phyloP scores from a whole-genome alignment of 2,113 vertebrate species.

The Electrona antarctica region DNA sequence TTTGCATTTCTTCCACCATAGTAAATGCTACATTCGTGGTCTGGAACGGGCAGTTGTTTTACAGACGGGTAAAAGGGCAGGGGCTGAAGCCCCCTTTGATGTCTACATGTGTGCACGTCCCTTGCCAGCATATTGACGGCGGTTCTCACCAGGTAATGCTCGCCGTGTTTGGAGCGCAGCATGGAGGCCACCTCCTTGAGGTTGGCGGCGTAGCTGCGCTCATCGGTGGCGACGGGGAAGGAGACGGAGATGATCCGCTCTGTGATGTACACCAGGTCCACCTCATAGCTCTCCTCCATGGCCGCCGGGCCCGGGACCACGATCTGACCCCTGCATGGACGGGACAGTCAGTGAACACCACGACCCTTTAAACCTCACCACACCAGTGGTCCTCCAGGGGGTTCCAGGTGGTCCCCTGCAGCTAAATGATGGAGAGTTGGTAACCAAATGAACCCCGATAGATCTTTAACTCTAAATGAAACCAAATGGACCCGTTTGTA shows the following conservation, averaged over 20 bases:
- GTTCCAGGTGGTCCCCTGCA: too few relatives aligned
- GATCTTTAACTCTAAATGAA: too few relatives aligned
- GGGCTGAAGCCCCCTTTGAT: background rate
- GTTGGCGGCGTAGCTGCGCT: constrained; percentile 87
- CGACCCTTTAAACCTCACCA: too few relatives aligned
- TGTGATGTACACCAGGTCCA: constrained; percentile 91
- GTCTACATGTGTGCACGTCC: too few relatives aligned
- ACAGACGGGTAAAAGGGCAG: too few relatives aligned
- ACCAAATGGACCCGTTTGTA: too few relatives aligned
- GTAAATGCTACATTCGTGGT: too few relatives aligned
- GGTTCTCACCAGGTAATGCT: constrained; percentile 90
- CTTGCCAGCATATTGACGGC: too few relatives aligned
- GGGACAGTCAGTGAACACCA: background rate
- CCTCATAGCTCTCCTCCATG: constrained; percentile 92
- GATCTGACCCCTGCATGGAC: constrained; percentile 81
- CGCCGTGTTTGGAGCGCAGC: constrained; percentile 93
- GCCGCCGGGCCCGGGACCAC: constrained; percentile 64
- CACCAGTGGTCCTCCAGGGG: too few relatives aligned
- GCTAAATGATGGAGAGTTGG: too few relatives aligned
- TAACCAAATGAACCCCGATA: too few relatives aligned
- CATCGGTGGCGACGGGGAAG: constrained; percentile 83
- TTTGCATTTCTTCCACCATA: too few relatives aligned
- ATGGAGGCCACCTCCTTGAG: constrained; percentile 93
- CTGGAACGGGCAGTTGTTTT: background rate
- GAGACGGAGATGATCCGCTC: constrained; percentile 93